phyloP scores from a whole-genome alignment of 2,113 vertebrate species.

The Lophius piscatorius region DNA sequence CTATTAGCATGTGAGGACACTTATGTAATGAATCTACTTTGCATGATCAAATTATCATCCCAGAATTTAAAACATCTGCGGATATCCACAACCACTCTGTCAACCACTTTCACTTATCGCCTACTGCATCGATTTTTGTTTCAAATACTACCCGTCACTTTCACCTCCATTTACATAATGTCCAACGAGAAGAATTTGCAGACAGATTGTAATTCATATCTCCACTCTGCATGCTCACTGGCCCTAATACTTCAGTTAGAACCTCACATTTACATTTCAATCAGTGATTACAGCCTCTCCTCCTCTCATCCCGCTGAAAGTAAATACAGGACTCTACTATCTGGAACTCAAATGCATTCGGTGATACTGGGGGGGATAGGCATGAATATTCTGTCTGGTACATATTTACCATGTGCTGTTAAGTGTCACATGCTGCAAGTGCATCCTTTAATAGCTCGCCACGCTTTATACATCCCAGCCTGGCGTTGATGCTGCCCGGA shows the following conservation, averaged over 20 bases:
- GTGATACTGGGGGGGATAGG: conserved; percentile 23
- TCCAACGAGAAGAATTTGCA: conserved; percentile 70
- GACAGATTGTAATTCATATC: conserved; percentile 75
- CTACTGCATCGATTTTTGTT: conserved; percentile 73
- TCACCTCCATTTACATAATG: conserved; percentile 76
- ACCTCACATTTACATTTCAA: conserved; percentile 76
- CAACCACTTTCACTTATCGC: conserved; percentile 69
- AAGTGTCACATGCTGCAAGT: conserved; percentile 51
- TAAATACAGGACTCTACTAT: conserved; percentile 63
- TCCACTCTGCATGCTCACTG: conserved; percentile 44
- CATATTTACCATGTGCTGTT: conserved; percentile 41
- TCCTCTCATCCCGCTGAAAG: conserved; percentile 57
- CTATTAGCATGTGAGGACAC: conserved; percentile 39
- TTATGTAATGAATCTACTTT: conserved; percentile 64
- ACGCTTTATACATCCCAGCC: conserved; percentile 31
- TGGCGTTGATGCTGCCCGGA: conserved; percentile 31
- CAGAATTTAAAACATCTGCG: conserved; percentile 56
- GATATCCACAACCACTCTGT: conserved; percentile 61
- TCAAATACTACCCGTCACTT: conserved; percentile 73
- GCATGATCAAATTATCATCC: conserved; percentile 67
- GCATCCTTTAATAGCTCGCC: conserved; percentile 50
- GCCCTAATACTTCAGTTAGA: conserved; percentile 64
- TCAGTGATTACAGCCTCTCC: conserved; percentile 70
- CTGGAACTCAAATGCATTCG: conserved; percentile 53
- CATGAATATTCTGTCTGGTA: conserved; percentile 63